phyloP scores from a whole-genome alignment of 2,113 vertebrate genomes.

The Bostrychus sinensis region DNA sequence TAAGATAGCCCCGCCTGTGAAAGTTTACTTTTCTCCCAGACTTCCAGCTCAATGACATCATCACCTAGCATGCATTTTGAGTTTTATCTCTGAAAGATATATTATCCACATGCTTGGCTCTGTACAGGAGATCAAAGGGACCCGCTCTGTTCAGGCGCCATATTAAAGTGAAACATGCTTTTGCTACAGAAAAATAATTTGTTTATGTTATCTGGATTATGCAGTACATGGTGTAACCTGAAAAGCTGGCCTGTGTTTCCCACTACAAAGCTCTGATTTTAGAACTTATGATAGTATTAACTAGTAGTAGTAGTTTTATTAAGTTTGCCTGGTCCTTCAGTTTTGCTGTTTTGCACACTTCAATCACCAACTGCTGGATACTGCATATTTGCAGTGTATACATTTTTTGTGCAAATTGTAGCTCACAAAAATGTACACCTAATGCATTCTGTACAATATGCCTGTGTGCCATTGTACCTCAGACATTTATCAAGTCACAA shows the following conservation, averaged over 20 bases:
- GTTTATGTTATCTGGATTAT: slow-evolving; percentile 74
- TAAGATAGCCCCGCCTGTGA: slow-evolving; percentile 66
- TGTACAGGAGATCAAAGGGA: slow-evolving; percentile 78
- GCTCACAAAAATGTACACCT: too few species aligned
- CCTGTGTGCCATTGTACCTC: not conserved
- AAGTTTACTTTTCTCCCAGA: slow-evolving; percentile 77
- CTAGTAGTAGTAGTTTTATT: too few species aligned
- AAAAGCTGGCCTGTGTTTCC: slow-evolving; percentile 45
- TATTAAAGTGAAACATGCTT: slow-evolving; percentile 81
- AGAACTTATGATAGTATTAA: too few species aligned
- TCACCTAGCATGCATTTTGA: slow-evolving; percentile 79
- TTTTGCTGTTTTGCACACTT: too few species aligned
- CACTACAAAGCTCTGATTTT: slow-evolving; percentile 37
- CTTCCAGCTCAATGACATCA: slow-evolving; percentile 80
- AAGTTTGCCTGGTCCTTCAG: too few species aligned
- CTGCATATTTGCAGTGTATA: too few species aligned
- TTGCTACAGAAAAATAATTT: slow-evolving; percentile 79
- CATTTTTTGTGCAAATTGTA: too few species aligned
- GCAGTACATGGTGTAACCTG: slow-evolving; percentile 59
- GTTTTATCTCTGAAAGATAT: slow-evolving; percentile 84
- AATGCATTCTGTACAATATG: too few species aligned
- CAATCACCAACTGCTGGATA: too few species aligned
- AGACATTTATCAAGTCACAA: slow-evolving; percentile 10
- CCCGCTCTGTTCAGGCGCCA: slow-evolving; percentile 75
- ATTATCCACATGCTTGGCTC: slow-evolving; percentile 80